These are phyloP conservation scores for Chlorops oryzae DNA, from an alignment of 1,140 invertebrate genomes.

Conservation along the genomic window DNA sequence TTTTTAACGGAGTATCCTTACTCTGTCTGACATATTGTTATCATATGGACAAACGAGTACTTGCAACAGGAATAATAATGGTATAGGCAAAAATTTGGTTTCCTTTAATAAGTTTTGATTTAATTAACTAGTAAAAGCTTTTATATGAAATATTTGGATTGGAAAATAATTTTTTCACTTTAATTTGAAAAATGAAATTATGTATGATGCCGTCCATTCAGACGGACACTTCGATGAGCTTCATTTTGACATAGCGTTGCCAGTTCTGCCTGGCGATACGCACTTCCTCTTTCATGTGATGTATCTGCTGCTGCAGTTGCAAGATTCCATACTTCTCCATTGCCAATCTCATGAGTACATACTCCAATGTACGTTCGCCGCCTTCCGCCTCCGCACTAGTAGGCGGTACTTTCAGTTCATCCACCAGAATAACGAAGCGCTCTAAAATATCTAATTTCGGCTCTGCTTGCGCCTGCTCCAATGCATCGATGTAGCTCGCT, in stretches of 20 bases:
- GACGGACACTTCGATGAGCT: slow-evolving; percentile 17
- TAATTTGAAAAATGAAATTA: no score
- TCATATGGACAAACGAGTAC: no score
- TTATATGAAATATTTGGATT: no score
- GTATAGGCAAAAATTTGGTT: no score
- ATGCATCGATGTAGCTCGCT: slow-evolving; percentile 26
- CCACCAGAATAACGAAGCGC: slow-evolving; percentile 22
- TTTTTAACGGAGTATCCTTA: no score
- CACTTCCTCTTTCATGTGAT: slow-evolving; percentile 17
- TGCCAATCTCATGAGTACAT: slow-evolving; percentile 25
- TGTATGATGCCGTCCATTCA: no score
- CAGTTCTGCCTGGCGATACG: slow-evolving; percentile 20
- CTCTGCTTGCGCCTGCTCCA: slow-evolving; percentile 14
- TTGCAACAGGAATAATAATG: no score
- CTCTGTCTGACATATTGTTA: no score
- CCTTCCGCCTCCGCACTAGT: slow-evolving; percentile 7
- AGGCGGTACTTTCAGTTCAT: slow-evolving; percentile 15
- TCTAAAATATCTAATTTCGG: slow-evolving; percentile 24
- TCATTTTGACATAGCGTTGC: slow-evolving; percentile 18
- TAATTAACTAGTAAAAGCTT: no score
- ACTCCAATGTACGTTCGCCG: slow-evolving; percentile 25
- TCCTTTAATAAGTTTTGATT: no score
- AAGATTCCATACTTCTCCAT: slow-evolving; percentile 25
- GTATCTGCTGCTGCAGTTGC: slow-evolving; percentile 17
- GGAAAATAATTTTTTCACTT: no score